Conservation (phyloP, 2,113 vertebrate species). For the Mormyrus iriodes region DNA sequence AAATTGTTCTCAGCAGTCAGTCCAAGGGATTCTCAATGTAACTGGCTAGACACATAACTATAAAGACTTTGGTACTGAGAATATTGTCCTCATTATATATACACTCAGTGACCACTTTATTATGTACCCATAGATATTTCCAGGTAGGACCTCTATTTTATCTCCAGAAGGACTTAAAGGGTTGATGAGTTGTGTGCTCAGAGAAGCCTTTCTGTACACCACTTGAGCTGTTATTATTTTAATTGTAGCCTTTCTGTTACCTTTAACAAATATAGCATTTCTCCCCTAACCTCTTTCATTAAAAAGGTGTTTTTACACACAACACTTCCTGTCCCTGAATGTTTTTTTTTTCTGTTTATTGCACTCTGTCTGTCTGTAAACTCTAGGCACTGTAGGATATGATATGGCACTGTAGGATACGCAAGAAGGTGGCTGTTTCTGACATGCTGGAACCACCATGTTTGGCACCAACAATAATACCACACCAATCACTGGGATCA, state of each 20-base stretch:
- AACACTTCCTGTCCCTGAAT: not conserved
- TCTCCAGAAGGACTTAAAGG: not conserved
- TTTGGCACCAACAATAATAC: not conserved
- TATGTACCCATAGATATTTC: not conserved
- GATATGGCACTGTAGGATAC: no score
- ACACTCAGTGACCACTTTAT: not conserved
- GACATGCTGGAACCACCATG: not conserved
- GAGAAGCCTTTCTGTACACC: not conserved
- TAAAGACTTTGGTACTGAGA: not conserved
- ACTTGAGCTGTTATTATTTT: not conserved
- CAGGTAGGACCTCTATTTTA: not conserved
- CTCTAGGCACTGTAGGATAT: not conserved
- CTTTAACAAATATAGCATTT: not conserved
- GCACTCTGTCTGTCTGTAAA: not conserved
- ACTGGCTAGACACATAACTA: not conserved
- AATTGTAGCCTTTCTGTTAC: not conserved
- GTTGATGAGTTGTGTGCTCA: not conserved
- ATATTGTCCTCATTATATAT: not conserved
- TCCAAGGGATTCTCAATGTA: not conserved
- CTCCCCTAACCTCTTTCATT: not conserved
- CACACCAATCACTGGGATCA: not conserved
- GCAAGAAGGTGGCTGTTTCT: not conserved
- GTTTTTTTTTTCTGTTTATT: not conserved
- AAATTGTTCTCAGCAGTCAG: not conserved
- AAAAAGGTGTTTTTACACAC: not conserved